Evolutionary conservation across 2,888 invertebrate genomes (phyloP).

Genomic region (Sceliomorpha sp.): DNA sequence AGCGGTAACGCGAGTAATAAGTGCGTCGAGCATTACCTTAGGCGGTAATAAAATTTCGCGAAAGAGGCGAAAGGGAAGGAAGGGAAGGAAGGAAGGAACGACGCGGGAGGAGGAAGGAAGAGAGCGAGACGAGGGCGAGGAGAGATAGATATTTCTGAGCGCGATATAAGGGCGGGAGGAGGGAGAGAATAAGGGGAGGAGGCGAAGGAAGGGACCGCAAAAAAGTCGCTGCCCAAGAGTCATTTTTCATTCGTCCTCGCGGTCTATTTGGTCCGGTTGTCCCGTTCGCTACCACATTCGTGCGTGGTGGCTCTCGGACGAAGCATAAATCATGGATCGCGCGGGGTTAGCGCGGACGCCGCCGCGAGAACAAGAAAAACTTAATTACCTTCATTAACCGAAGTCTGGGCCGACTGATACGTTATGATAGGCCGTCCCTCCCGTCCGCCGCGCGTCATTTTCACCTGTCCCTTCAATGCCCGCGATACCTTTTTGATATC

Average conservation of each 20-base stretch:
- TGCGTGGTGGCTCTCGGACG: constrained; percentile 20
- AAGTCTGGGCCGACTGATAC: constrained; percentile 59
- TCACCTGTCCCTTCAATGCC: constrained; percentile 49
- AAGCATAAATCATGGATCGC: constrained; percentile 58
- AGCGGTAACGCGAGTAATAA: constrained; percentile 55
- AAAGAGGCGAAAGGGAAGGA: constrained; percentile 35
- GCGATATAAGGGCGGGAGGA: too few species aligned
- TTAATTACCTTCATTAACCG: constrained; percentile 79
- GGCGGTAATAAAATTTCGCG: constrained; percentile 56
- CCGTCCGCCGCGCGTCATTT: constrained; percentile 45
- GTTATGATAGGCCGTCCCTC: constrained; percentile 10
- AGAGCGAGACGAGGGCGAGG: too few species aligned
- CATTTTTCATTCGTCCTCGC: constrained; percentile 57
- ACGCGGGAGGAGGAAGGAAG: too few species aligned
- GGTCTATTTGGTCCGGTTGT: constrained; percentile 56
- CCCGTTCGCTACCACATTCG: constrained; percentile 55
- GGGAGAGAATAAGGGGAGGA: too few species aligned
- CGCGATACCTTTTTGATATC: constrained; percentile 5
- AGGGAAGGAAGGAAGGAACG: constrained; percentile 28
- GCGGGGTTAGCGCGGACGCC: constrained; percentile 61
- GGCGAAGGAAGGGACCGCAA: constrained; percentile 27
- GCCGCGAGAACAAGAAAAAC: constrained; percentile 76
- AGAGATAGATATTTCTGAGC: neutral
- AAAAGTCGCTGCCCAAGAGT: constrained; percentile 54
- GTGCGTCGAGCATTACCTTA: constrained; percentile 44